Base-by-base conservation (phyloP, 2,797 vertebrate genomes). In the Microchirus variegatus region DNA sequence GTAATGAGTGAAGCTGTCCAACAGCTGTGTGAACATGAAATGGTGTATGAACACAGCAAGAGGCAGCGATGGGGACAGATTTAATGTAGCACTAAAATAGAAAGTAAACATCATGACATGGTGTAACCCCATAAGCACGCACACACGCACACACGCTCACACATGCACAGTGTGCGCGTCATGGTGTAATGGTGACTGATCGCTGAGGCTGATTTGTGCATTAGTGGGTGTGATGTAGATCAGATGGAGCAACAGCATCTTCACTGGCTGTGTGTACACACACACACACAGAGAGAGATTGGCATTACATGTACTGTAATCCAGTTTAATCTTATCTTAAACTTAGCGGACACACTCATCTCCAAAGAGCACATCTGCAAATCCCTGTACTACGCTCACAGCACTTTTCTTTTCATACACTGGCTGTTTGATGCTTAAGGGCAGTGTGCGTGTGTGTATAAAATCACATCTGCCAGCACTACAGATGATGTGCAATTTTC, bases 401-500 rank as follows among this genome's bases (percentile, higher is more conserved):
- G 67, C 74, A 77, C 82, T 73, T 75, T 78, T 78, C 76, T 66
- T 70, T 83, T 84, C 80, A 76, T 66, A 67, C 78, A 80, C 82
- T 57, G 16, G 77, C 78, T 84, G 84, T 90, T 83, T 87, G 87
- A 82, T 74, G 82, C 80, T 87, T 64, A 81, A 78, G 71, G 81
- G 70, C 53, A 70, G 66, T 67, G 58, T 73, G 53, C 81, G 70
- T 81, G 73, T 75, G 82, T 84, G 50, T 76, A 80, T 84, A 86
- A 87, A 91, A 90, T 90, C 90, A 88, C 88, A 85, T 92, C 89
- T 83, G 85, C 90, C 84, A 84, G 91, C 81, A 81, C 83, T 87
- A 83, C 85, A 91, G 91, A 93, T 91, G 90, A 95, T 94, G 93
- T 94, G 93, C 93, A 95, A 95, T 95, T 95, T 96, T 96, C 95